Evolutionary conservation across 2,113 vertebrate species (phyloP).

Genomic region (Mugil cephalus): DNA sequence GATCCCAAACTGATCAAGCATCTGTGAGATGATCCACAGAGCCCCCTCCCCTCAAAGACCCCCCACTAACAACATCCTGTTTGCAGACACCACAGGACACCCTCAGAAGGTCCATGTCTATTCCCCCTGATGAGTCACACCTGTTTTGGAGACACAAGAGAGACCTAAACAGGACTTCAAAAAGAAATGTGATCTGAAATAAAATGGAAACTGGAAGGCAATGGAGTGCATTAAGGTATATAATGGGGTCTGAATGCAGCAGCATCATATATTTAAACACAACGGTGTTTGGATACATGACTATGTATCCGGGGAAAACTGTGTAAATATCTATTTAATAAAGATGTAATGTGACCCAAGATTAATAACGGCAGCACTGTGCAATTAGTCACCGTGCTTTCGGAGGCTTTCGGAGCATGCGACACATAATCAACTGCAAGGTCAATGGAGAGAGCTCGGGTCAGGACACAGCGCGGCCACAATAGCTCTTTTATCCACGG

Average conservation of each 20-base stretch:
- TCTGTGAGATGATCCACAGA: no score
- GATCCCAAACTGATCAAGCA: no score
- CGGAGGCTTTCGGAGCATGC: constrained; percentile 57
- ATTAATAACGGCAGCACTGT: constrained; percentile 61
- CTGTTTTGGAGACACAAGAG: no score
- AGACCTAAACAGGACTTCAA: background rate
- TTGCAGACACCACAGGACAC: no score
- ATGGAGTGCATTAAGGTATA: constrained; percentile 18
- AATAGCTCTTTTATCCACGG: constrained; percentile 66
- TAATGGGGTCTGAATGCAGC: constrained; percentile 37
- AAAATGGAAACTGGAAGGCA: constrained; percentile 29
- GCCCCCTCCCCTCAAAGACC: no score
- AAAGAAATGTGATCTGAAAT: constrained; percentile 2
- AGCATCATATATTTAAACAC: constrained; percentile 35
- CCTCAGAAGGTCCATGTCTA: no score
- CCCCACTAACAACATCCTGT: no score
- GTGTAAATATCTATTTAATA: constrained; percentile 62
- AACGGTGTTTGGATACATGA: constrained; percentile 31
- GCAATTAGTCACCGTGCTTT: constrained; percentile 58
- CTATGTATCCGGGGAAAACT: constrained; percentile 34
- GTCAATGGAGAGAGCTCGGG: constrained; percentile 66
- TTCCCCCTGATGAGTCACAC: no score
- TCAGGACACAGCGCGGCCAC: constrained; percentile 42
- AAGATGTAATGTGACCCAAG: constrained; percentile 53
- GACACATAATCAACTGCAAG: constrained; percentile 71